A percentile compares a stretch with the other conserved stretches of the same genome.
These are phyloP conservation scores for Plebejus melissa DNA, from an alignment of 2,888 invertebrate genomes.

Conservation along the genomic window DNA sequence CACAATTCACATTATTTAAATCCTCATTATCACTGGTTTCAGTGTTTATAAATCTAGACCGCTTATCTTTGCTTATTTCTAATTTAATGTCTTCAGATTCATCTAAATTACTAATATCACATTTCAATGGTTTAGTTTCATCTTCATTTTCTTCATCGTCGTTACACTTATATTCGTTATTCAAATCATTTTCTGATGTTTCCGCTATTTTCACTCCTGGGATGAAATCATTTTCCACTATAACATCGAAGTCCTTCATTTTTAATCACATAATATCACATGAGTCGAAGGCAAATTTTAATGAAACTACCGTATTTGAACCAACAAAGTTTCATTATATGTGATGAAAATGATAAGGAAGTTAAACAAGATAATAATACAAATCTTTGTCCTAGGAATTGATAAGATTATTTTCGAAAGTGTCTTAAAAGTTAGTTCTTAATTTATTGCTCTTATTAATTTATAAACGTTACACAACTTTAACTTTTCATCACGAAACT, in stretches of 20 bases:
- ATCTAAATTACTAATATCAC: not conserved
- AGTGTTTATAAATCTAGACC: not conserved
- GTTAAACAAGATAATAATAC: not conserved
- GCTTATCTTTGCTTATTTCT: not conserved
- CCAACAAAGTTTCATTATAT: not conserved
- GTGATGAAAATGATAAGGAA: not conserved
- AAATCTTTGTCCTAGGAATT: not conserved
- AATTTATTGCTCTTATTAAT: not conserved
- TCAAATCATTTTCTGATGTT: not conserved
- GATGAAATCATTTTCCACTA: not conserved
- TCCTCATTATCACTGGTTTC: not conserved
- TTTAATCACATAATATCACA: not conserved
- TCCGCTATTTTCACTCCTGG: not conserved
- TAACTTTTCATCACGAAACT: not conserved
- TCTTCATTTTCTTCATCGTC: not conserved
- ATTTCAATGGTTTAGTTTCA: not conserved
- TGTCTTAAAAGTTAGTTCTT: not conserved
- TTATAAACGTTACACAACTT: not conserved
- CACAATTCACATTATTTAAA: not conserved
- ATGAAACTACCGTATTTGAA: not conserved
- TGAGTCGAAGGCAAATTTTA: not conserved
- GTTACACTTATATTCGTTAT: not conserved
- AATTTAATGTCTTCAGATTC: not conserved
- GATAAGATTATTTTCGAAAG: conserved; percentile 7
- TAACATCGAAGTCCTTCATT: not conserved